Evolutionary conservation across 1,140 invertebrate genomes (phyloP), one percentile per base, ranked within the genome.

Genomic region (Tetramorium alpestre): DNA sequence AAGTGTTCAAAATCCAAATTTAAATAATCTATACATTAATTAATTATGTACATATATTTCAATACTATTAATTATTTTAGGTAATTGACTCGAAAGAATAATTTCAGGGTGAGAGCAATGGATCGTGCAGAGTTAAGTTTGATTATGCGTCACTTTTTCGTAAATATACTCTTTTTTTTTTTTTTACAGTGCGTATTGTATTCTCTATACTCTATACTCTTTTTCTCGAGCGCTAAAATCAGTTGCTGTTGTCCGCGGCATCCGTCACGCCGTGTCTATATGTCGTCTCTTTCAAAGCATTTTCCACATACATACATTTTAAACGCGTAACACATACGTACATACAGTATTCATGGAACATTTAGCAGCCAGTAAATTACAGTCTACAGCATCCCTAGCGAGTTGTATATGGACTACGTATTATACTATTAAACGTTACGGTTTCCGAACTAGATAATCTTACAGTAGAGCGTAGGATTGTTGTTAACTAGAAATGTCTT

Each of bases 301-400:
- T 92, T 86, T 84, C 38, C 80, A 44, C 41, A 89, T 72, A 69
- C 33, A 80, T 87, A 81, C n/a, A 81, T 44, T 69, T 90, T 90
- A 91, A 87, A 91, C 87, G 87, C 91, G 92, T 91, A 88, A 89
- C 85, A 73, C 89, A 60, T 84, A 85, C 85, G 93, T 92, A 93
- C 91, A 78, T 93, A 93, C 94, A 94, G 94, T 95, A 95, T 95
- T 94, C 92, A 94, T 88, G 91, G 90, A 93, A 94, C 92, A 94
- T 94, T 94, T 95, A 94, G 92, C 92, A 94, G 92, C 92, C 93
- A 94, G 90, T 91, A 94, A 93, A 94, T 88, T 69, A 93, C 91
- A 94, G 90, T 93, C 92, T 91, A 92, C 92, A 93, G 92, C 93
- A 92, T 94, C 92, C 87, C 93, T 94, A 94, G 92, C 90, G 91